Evolutionary conservation across 2,888 invertebrate species (phyloP), one percentile per base, ranked within the genome.

Genomic region (Cepaea hortensis): DNA sequence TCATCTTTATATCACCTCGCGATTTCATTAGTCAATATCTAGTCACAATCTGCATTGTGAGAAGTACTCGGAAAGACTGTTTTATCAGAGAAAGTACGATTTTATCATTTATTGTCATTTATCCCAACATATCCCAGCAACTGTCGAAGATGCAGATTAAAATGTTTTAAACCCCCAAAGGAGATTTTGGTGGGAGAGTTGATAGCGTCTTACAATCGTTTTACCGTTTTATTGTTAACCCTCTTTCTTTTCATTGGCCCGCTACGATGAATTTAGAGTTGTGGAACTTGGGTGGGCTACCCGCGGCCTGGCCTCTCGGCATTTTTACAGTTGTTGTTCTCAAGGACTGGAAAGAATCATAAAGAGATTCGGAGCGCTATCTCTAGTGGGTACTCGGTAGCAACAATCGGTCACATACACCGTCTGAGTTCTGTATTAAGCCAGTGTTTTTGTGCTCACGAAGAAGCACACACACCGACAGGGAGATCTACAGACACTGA

Each of bases 321-420:
- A 50, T 2, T 20, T 76, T 50, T 76, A 6, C 11, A 18, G 4
- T 5, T 76, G n/a, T 5, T 50, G 50, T 50, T 76, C 76, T 11
- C 76, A 50, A 23, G 23, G 20, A 76, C 1, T 46, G 76, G 55
- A 20, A 50, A 6, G 76, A 55, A 50, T 50, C 50, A 76, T 76
- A 55, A 61, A 79, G 23, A 13, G 79, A n/a, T 23, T 7, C 61
- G 61, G 79, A 3, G 55, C 61, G 79, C 61, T 61, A 50, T 61
- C 79, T 61, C 13, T 7, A 79, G 79, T 50, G 61, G 61, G 23
- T 4, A 75, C 61, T 6, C 79, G 23, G 11, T 3, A 18, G 61
- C n/a, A 79, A 61, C 79, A 79, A 79, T 79, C 61, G 61, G 79
- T 61, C 79, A 76, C 79, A 23, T 15, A 62, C 55, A 35, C 35